A percentile compares a stretch with the other conserved stretches of the same genome.
Evolutionary conservation across 2,888 invertebrate genomes (phyloP).

Genomic region (Phaedon cochleariae): DNA sequence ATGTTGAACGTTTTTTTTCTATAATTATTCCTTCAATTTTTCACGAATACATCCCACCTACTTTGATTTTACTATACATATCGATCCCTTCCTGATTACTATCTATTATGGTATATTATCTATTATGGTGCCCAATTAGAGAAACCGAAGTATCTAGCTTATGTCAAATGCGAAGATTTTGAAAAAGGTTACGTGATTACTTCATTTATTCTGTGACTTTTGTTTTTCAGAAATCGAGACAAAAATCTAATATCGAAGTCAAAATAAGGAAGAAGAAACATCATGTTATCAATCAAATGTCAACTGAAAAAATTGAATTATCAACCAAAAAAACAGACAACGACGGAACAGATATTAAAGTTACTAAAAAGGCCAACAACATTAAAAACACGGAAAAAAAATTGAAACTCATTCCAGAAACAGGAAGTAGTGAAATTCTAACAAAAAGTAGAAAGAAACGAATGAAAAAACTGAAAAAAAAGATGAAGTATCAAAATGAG

Average conservation of each 20-base stretch:
- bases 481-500: constrained; percentile 16
- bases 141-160: too few relatives aligned
- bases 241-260: neutral
- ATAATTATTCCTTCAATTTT: too few relatives aligned
- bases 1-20: too few relatives aligned
- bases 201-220: too few relatives aligned
- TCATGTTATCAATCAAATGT: neutral
- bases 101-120: too few relatives aligned
- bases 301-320: too few relatives aligned
- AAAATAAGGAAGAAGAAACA: neutral
- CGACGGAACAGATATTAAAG: neutral
- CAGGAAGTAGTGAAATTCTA: neutral
- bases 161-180: too few relatives aligned
- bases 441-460: constrained; percentile 44
- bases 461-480: constrained; percentile 53
- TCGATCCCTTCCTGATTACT: too few relatives aligned
- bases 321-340: neutral
- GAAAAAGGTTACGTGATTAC: too few relatives aligned
- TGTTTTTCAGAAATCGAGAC: neutral
- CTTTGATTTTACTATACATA: too few relatives aligned
- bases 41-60: too few relatives aligned
- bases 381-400: neutral
- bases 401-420: neutral
- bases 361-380: neutral
- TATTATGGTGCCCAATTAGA: too few relatives aligned